These are phyloP conservation scores for Trachymyrmex cornetzi DNA, from an alignment of 1,140 invertebrate genomes.

Conservation along the genomic window DNA sequence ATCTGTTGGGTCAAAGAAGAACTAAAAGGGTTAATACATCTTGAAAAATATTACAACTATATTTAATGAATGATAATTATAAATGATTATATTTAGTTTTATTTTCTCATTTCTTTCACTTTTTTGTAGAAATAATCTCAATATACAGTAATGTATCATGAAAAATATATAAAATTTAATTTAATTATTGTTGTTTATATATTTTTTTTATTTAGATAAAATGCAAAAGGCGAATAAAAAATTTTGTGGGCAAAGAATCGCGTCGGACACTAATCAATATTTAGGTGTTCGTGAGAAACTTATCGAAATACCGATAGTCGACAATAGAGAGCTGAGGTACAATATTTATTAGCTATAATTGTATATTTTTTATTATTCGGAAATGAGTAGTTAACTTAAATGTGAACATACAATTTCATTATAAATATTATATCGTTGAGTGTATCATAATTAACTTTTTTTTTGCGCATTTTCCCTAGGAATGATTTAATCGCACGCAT, in stretches of 20 bases:
- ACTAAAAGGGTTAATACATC: neutral
- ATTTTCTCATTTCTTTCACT: neutral
- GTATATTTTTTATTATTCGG: neutral
- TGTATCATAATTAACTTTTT: neutral
- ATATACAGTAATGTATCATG: neutral
- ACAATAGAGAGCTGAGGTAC: conserved; percentile 65
- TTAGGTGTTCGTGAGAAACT: neutral
- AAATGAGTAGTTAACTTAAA: neutral
- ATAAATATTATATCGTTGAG: neutral
- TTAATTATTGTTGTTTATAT: neutral
- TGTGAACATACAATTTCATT: neutral
- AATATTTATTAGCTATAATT: neutral
- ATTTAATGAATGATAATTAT: neutral
- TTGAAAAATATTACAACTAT: neutral
- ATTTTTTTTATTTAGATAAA: conserved; percentile 18
- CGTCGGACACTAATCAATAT: neutral
- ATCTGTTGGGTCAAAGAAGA: conserved; percentile 1
- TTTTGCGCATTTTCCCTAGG: conserved; percentile 1
- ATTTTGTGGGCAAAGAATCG: neutral
- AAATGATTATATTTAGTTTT: neutral
- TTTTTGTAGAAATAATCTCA: neutral
- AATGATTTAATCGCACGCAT: conserved; percentile 71
- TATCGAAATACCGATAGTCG: conserved; percentile 60
- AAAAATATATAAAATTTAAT: neutral
- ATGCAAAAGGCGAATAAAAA: neutral